Percentiles rank a stretch among this genome's conserved stretches.
Conservation (phyloP, 2,888 invertebrate species). For the Xanthia icteritia region DNA sequence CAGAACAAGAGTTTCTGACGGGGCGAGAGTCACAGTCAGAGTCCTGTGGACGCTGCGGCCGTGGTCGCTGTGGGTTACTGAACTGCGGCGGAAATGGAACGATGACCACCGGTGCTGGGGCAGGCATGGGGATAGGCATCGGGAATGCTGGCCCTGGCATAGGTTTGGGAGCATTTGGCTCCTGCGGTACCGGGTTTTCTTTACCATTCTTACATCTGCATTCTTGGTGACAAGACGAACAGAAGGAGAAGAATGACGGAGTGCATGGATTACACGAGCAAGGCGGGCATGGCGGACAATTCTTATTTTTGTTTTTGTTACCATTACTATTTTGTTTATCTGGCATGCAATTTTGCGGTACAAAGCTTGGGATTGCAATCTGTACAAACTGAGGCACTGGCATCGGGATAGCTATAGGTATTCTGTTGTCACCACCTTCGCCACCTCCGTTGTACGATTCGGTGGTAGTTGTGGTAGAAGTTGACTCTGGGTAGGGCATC, state of each 20-base stretch:
- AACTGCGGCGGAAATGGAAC: slow-evolving; percentile 60
- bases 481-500: slow-evolving; percentile 43
- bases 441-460: not conserved
- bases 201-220: slow-evolving; percentile 77
- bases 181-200: slow-evolving; percentile 67
- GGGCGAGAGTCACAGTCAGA: slow-evolving; percentile 28
- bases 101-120: slow-evolving; percentile 56
- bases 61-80: not conserved
- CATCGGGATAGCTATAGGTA: slow-evolving; percentile 46
- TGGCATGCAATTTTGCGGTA: slow-evolving; percentile 56
- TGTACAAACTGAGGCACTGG: slow-evolving; percentile 66
- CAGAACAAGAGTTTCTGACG: slow-evolving; percentile 19
- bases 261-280: slow-evolving; percentile 83
- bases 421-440: not conserved
- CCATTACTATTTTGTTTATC: slow-evolving; percentile 48
- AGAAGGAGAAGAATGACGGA: slow-evolving; percentile 83
- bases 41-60: not conserved
- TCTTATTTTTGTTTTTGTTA: slow-evolving; percentile 38
- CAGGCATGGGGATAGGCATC: slow-evolving; percentile 62
- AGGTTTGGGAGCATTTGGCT: slow-evolving; percentile 65
- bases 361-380: slow-evolving; percentile 72
- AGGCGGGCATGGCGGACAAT: slow-evolving; percentile 83
- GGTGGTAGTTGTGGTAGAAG: slow-evolving; percentile 39
- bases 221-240: slow-evolving; percentile 82
- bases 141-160: slow-evolving; percentile 61